Evolutionary conservation across 2,797 vertebrate species (phyloP).

Genomic region (Pygocentrus nattereri): DNA sequence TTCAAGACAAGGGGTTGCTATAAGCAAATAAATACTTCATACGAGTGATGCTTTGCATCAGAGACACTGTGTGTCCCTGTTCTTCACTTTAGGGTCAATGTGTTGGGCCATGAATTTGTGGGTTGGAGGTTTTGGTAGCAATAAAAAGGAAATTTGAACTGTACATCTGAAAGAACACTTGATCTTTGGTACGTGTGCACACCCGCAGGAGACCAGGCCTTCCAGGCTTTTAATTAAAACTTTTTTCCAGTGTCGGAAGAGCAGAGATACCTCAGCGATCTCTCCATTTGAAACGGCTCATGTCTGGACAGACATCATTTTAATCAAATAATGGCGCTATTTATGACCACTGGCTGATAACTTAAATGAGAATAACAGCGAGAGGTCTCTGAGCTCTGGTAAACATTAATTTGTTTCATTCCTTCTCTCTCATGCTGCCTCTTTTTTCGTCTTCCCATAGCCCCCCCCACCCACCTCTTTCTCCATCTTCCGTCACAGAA

Average conservation of each 20-base stretch:
- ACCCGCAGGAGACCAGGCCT: constrained; percentile 62
- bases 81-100: background rate
- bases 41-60: too few relatives aligned
- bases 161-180: constrained; percentile 66
- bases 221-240: constrained; percentile 49
- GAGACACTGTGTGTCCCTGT: background rate
- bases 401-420: constrained; percentile 54
- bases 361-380: constrained; percentile 65
- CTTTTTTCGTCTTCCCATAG: constrained; percentile 31
- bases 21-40: too few relatives aligned
- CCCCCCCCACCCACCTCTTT: constrained; percentile 21
- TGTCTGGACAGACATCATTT: constrained; percentile 50
- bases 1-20: too few relatives aligned
- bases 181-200: constrained; percentile 83
- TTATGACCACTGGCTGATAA: constrained; percentile 54
- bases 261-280: background rate
- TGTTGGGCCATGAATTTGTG: background rate
- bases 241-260: constrained; percentile 2
- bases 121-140: background rate
- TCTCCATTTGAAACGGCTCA: constrained; percentile 28
- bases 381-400: constrained; percentile 58
- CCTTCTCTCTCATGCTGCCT: constrained; percentile 27
- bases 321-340: constrained; percentile 60
- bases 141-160: background rate
- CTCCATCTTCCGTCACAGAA: constrained; percentile 10